These are phyloP conservation scores for Smittia sp. DNA, from an alignment of 2,888 invertebrate species.

Conservation along the genomic window DNA sequence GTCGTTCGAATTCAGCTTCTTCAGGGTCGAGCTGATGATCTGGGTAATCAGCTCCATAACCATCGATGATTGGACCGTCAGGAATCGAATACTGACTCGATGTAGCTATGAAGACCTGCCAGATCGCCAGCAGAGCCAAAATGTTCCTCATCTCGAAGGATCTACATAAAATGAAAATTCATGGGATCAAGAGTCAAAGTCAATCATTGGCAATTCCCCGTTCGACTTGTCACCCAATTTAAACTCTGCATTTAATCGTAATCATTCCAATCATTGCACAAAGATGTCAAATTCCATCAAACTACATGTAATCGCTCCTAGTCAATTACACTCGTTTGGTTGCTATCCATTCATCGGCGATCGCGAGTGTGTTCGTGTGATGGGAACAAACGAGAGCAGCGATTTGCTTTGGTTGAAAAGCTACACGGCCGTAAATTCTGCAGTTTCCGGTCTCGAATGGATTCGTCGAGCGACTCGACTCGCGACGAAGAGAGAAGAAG, in stretches of 20 bases:
- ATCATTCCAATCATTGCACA: conserved; percentile 36
- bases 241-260: not conserved
- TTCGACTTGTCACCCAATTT: not conserved
- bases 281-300: conserved; percentile 34
- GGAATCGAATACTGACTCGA: conserved; percentile 11
- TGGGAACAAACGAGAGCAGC: not conserved
- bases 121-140: not conserved
- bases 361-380: not conserved
- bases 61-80: not conserved
- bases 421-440: conserved; percentile 38
- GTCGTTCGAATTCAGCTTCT: not conserved
- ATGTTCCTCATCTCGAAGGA: conserved; percentile 6
- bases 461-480: not conserved
- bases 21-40: conserved; percentile 25
- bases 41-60: conserved; percentile 16
- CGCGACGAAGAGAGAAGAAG: not conserved
- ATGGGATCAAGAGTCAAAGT: not conserved
- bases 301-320: not conserved
- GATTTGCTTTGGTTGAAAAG: conserved; percentile 14
- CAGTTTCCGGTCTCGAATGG: conserved; percentile 25
- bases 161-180: not conserved
- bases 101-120: not conserved
- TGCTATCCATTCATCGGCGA: not conserved
- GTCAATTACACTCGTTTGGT: not conserved
- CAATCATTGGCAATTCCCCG: not conserved